Conservation (phyloP, 2,113 vertebrate genomes). For the Dipodomys spectabilis region DNA sequence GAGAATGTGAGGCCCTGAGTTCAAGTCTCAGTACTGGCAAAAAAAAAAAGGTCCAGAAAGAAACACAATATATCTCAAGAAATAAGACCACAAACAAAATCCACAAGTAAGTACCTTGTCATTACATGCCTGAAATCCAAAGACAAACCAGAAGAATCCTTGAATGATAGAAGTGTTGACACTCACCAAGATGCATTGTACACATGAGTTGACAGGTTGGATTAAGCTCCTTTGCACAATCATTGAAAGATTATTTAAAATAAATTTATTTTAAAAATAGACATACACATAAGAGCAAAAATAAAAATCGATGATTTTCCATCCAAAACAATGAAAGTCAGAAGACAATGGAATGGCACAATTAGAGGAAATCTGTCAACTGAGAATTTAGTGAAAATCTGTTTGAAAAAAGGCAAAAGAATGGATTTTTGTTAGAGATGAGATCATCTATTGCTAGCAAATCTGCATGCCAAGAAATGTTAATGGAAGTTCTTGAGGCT, state of each 20-base stretch:
- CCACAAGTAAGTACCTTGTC: neutral
- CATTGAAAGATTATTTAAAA: too few relatives aligned
- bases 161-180: too few relatives aligned
- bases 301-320: conserved; percentile 6
- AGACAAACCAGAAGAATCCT: neutral
- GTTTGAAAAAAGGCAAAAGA: conserved; percentile 32
- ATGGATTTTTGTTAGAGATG: neutral
- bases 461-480: neutral
- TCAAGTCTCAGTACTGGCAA: too few relatives aligned
- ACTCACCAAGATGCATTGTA: too few relatives aligned
- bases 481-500: neutral
- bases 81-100: conserved; percentile 32
- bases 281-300: neutral
- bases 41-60: too few relatives aligned
- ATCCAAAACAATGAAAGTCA: conserved; percentile 61
- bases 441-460: neutral
- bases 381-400: conserved; percentile 4
- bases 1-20: too few relatives aligned
- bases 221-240: too few relatives aligned
- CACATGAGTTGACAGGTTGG: too few relatives aligned
- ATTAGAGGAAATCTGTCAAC: neutral
- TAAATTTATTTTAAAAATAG: neutral
- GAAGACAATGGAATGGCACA: conserved; percentile 42
- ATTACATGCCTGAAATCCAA: neutral
- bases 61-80: conserved; percentile 19